phyloP scores from a whole-genome alignment of 2,888 invertebrate genomes.

The Drosophila fungiperda region DNA sequence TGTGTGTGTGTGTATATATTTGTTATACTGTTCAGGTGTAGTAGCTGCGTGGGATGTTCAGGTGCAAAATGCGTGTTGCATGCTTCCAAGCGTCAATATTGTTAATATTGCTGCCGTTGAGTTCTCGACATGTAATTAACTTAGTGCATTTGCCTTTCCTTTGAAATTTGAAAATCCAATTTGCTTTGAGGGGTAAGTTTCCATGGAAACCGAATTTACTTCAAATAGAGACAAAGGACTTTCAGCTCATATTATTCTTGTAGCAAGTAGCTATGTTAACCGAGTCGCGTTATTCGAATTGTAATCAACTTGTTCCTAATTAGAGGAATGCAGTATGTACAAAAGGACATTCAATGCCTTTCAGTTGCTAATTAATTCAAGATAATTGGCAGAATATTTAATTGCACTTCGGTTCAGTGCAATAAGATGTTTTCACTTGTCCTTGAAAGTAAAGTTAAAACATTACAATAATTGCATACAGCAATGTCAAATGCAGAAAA shows the following conservation, averaged over 20 bases:
- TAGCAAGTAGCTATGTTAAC: no score
- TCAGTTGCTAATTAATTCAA: background rate
- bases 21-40: background rate
- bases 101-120: no score
- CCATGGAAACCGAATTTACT: background rate
- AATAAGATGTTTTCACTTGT: background rate
- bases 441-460: background rate
- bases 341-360: background rate
- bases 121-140: background rate
- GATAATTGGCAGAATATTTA: background rate
- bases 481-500: background rate
- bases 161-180: background rate
- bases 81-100: background rate
- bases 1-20: background rate
- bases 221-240: background rate
- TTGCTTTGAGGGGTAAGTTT: background rate
- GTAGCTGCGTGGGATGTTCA: background rate
- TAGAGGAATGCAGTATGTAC: background rate
- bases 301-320: background rate
- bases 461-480: background rate
- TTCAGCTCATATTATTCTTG: background rate
- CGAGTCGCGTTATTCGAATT: background rate
- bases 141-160: background rate
- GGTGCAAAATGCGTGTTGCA: slow-evolving; percentile 5
- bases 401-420: background rate